phyloP scores from a whole-genome alignment of 2,797 vertebrate genomes.

The Melanotaenia trifasciata region DNA sequence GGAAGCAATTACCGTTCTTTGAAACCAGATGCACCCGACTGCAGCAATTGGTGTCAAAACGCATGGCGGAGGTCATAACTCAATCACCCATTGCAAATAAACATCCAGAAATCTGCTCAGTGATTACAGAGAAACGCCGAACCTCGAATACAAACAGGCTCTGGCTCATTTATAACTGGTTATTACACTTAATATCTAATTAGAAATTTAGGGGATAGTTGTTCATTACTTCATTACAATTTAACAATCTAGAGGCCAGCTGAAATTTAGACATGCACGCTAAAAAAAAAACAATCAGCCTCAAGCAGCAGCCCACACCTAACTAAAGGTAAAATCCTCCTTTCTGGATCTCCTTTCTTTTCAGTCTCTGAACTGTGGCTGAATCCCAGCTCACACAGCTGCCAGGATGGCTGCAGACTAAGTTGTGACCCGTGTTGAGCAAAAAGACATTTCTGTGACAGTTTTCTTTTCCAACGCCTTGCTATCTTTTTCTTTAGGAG shows the following conservation, averaged over 20 bases:
- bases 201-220: neutral
- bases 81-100: constrained; percentile 20
- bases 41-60: constrained; percentile 20
- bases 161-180: constrained; percentile 1
- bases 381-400: neutral
- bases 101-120: constrained; percentile 18
- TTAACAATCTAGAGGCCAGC: neutral
- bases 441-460: neutral
- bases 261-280: neutral
- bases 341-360: neutral
- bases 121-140: constrained; percentile 1
- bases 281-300: neutral
- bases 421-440: neutral
- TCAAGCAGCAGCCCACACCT: neutral
- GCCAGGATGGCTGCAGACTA: neutral
- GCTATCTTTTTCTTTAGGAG: constrained; percentile 13
- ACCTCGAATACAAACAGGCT: neutral
- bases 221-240: neutral
- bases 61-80: constrained; percentile 18
- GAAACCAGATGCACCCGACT: constrained; percentile 17
- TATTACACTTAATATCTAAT: neutral
- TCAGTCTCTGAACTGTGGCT: neutral
- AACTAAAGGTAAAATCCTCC: neutral
- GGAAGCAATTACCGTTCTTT: constrained; percentile 35
- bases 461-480: constrained; percentile 10